Evolutionary conservation across 2,888 invertebrate species (phyloP).

Genomic region (Melanostoma mellinum): DNA sequence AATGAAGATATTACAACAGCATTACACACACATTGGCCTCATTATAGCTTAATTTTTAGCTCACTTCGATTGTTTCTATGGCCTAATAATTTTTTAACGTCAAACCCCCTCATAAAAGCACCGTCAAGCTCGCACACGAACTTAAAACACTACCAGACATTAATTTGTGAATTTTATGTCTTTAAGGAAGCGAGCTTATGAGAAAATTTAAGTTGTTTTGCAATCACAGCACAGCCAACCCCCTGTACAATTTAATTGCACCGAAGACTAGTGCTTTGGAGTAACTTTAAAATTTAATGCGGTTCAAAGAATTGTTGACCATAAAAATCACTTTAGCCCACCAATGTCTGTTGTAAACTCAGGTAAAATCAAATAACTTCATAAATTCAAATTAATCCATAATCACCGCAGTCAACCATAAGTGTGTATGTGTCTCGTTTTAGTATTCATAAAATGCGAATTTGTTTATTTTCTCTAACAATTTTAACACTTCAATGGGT

Average conservation of each 20-base stretch:
- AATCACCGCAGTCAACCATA: background rate
- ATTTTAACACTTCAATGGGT: conserved; percentile 30
- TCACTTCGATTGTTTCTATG: background rate
- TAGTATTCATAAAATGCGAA: conserved; percentile 59
- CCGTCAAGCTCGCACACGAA: no score
- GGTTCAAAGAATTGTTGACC: conserved; percentile 29
- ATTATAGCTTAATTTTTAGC: no score
- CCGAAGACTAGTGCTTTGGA: background rate
- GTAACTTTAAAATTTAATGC: conserved; percentile 22
- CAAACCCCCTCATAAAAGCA: background rate
- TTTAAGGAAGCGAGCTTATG: background rate
- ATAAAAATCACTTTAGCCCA: conserved; percentile 51
- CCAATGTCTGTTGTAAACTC: conserved; percentile 23
- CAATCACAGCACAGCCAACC: background rate
- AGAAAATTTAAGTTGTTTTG: conserved; percentile 7
- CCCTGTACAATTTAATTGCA: background rate
- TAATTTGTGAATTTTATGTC: background rate
- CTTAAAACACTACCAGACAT: no score
- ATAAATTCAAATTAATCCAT: conserved; percentile 43
- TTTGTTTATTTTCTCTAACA: conserved; percentile 21
- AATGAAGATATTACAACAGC: conserved; percentile 10
- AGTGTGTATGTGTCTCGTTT: background rate
- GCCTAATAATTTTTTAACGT: background rate
- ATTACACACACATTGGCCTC: no score
- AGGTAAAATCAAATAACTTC: conserved; percentile 55